phyloP scores from a whole-genome alignment of 2,113 vertebrate genomes.

The Naja naja region DNA sequence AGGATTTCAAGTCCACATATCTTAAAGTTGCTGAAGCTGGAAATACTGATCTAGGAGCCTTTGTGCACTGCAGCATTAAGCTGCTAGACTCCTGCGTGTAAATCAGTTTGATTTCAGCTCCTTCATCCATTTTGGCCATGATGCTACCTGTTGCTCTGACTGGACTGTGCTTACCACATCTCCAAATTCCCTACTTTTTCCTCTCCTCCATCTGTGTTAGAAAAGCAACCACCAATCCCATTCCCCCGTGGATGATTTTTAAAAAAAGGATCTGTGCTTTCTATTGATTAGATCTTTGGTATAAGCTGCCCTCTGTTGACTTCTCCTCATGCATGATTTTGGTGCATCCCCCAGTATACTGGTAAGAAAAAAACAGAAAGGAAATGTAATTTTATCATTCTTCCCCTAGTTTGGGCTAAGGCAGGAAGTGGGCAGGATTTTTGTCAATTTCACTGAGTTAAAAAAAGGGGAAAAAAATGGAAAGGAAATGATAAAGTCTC shows the following conservation, averaged over 20 bases:
- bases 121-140: background rate
- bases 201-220: background rate
- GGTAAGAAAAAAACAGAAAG: background rate
- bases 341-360: background rate
- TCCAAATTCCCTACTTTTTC: background rate
- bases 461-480: background rate
- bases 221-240: background rate
- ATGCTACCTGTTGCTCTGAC: background rate
- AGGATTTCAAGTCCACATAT: background rate
- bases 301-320: background rate
- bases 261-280: background rate
- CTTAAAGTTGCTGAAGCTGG: background rate
- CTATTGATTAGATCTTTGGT: background rate
- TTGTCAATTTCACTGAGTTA: background rate
- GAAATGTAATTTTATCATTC: background rate
- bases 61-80: background rate
- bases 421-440: background rate
- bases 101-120: background rate
- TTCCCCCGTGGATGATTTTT: background rate
- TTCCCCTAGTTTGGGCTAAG: background rate
- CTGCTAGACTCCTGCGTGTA: background rate
- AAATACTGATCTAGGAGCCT: background rate
- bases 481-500: background rate
- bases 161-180: background rate
- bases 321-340: background rate